Evolutionary conservation across 2,888 invertebrate species (phyloP).

Genomic region (Hanleya hanleyi): DNA sequence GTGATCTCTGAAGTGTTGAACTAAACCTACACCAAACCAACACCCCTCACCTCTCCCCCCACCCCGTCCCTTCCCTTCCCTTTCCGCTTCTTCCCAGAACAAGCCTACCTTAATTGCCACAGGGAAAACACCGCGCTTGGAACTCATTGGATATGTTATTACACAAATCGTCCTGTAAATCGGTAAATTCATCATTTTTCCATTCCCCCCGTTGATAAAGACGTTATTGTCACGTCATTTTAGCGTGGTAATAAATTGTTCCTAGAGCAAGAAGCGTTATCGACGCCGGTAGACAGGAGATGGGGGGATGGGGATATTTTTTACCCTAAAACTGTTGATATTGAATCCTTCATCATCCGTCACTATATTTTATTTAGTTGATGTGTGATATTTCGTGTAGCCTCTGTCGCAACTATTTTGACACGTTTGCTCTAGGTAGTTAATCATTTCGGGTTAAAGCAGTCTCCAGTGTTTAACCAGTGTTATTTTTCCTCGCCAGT

Average conservation of each 20-base stretch:
- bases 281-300: neutral
- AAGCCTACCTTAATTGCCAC: no score
- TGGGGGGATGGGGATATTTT: neutral
- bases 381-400: neutral
- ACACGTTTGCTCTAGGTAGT: neutral
- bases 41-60: no score
- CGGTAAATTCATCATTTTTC: no score
- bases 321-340: neutral
- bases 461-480: neutral
- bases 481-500: no score
- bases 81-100: no score
- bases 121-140: no score
- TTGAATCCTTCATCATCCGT: neutral
- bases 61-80: no score
- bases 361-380: constrained; percentile 2
- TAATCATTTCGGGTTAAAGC: neutral
- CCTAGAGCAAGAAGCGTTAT: neutral
- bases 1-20: no score
- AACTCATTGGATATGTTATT: no score
- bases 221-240: neutral
- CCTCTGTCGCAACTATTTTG: neutral
- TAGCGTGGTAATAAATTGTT: neutral
- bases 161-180: no score
- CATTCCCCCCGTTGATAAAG: no score
- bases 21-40: no score